A percentile compares a stretch with the other conserved stretches of the same genome.
Evolutionary conservation across 2,797 vertebrate species (phyloP).

Genomic region (Orestias chungarensis): DNA sequence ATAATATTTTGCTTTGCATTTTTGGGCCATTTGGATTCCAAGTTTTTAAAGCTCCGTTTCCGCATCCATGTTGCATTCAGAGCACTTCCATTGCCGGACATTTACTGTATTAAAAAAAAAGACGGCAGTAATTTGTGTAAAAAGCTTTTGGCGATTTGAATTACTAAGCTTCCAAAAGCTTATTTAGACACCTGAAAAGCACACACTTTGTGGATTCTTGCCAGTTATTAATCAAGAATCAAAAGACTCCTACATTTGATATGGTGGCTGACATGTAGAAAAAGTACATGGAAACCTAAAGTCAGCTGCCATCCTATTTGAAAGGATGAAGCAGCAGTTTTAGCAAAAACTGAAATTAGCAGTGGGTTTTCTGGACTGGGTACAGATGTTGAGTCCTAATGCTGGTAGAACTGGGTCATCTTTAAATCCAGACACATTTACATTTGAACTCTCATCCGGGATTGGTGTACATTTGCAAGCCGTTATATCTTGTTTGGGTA

Average conservation of each 20-base stretch:
- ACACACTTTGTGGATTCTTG: not conserved
- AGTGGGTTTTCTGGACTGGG: not conserved
- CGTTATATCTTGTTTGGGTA: constrained; percentile 26
- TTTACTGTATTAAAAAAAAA: not conserved
- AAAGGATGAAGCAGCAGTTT: not conserved
- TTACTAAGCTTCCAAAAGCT: not conserved
- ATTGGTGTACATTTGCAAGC: constrained; percentile 17
- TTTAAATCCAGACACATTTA: not conserved
- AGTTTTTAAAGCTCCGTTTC: not conserved
- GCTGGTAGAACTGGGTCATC: constrained; percentile 11
- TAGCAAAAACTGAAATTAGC: not conserved
- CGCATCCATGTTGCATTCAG: not conserved
- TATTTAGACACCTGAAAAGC: not conserved
- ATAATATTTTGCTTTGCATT: not conserved
- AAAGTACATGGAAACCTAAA: not conserved
- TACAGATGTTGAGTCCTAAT: not conserved
- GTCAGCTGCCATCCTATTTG: not conserved
- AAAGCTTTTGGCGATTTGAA: not conserved
- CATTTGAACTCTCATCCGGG: not conserved
- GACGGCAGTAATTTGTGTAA: not conserved
- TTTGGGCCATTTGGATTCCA: constrained; percentile 4
- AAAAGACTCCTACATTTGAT: not conserved
- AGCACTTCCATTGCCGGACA: not conserved
- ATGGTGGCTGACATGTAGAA: not conserved
- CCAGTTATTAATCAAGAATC: not conserved